Base-by-base conservation (phyloP, 2,113 vertebrate species). In the Notiomystis cincta region DNA sequence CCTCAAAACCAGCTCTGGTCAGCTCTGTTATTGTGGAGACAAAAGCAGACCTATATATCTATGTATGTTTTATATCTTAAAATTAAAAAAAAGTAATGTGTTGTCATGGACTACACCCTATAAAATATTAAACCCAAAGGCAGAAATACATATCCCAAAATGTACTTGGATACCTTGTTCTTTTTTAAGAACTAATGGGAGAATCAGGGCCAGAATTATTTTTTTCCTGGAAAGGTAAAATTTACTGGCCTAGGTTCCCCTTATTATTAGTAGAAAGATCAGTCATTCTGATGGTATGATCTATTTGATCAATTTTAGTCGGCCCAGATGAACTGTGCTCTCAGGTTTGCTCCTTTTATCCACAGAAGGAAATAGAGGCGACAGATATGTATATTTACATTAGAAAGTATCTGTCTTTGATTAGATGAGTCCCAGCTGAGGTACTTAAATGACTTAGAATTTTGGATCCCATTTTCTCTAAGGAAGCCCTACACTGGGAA, bases 181-280 rank as follows among this genome's bases (percentile, higher is more conserved):
- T 38, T 45, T n/a, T 48, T 82, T 2, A 53, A 87, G 71, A 80
- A 30, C 23, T 72, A 85, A 31, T 51, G 25, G 31, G 38, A 82
- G 8, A 87, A 69, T 72, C 7, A 38, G 40, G 14, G 7, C 3
- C 1, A 2, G 15, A 51, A 80, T 56, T 60, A 0, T 6, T 64
- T 70, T 85, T 82, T 72, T 70, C 15, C 8, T 66, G 42, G 13
- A 78, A 78, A 38, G 7, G 37, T 61, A 69, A 83, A 83, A 60
- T 77, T 83, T 38, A 10, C 17, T 81, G 54, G 11, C n/a, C 25
- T 84, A 13, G 3, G 9, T 81, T 72, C 40, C 33, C 18, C 18
- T 72, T 58, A 28, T 42, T 91, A 42, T 44, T 72, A 51, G 48
- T 2, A 38, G 62, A 86, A 20, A 44, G 4, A 11, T 22, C 64